Evolutionary conservation across 2,113 vertebrate genomes (phyloP), one percentile per base, ranked within the genome.

Genomic region (Oreochromis spilurus): DNA sequence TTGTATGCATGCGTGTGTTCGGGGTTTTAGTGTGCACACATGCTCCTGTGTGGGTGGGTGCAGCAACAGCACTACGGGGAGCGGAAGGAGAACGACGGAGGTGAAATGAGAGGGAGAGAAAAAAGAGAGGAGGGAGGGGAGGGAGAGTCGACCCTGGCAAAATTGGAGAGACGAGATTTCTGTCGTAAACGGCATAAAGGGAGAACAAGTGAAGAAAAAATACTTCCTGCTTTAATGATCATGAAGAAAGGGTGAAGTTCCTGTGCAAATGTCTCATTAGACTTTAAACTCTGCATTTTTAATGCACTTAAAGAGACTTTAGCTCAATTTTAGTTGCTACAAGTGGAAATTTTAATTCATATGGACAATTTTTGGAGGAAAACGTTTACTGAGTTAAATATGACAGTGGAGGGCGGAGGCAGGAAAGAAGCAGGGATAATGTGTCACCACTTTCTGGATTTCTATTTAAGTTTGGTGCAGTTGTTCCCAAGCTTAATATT

Each of bases 41-140:
- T 70, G 65, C 60, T 40, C 38, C 36, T 85, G 89, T 24, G 93
- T 91, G 90, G 57, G 93, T 88, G 94, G 83, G 89, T 84, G 90
- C 87, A 88, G 88, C 83, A 88, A 94, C 84, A 86, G 93, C 93
- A 93, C 95, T 31, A 87, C 84, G 6, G 93, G 95, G 95, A 94
- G 91, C 81, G 88, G 88, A 91, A 91, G 94, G 87, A 90, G 92
- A 88, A 84, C 58, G 79, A 84, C 82, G 84, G 87, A 91, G 94
- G 87, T 94, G 91, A 93, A 94, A 89, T 87, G 85, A 92, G 90
- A 90, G 83, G 48, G 67, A 82, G 34, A 57, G n/a, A 84, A 54
- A 13, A 53, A 26, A 14, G 31, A 55, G n/a, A 5, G 53, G 54
- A 29, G 50, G 14, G 21, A 53, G 9, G 52, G 52, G 52, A 48